Conservation (phyloP, 1,140 invertebrate genomes). For the Lucilia cuprina region DNA sequence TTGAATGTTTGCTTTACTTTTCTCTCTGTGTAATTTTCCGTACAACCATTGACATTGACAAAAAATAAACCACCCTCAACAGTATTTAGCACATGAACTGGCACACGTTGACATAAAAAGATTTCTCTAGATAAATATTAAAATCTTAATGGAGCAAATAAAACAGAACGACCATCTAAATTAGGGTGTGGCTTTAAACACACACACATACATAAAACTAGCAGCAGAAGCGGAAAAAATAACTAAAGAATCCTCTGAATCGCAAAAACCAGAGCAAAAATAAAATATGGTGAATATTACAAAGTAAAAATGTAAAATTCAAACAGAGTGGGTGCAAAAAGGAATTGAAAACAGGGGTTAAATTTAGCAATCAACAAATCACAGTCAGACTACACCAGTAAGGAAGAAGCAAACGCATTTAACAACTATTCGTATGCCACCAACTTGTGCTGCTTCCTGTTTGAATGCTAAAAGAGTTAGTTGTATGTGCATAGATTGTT, state of each 20-base stretch:
- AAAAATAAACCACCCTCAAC: conserved; percentile 19
- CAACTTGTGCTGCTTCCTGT: no score
- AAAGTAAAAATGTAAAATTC: neutral
- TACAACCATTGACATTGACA: neutral
- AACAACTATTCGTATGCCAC: neutral
- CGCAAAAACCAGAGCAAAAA: neutral
- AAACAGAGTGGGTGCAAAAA: neutral
- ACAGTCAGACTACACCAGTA: neutral
- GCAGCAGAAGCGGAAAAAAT: neutral
- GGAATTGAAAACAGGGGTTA: neutral
- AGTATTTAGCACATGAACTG: neutral
- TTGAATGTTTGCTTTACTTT: no score
- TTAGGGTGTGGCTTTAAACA: conserved; percentile 2
- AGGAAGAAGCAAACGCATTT: neutral
- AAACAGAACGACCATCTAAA: conserved; percentile 1
- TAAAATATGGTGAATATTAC: neutral
- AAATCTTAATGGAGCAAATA: conserved; percentile 27
- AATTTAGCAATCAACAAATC: conserved; percentile 7
- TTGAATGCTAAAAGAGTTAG: no score
- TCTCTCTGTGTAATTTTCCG: neutral
- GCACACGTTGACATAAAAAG: conserved; percentile 2
- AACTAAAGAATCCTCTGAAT: neutral
- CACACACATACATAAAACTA: neutral
- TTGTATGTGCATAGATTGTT: neutral
- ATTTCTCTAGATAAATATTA: conserved; percentile 8